Evolutionary conservation across 37 sponge, comb jelly and placozoan genomes (phyloP), one percentile per base, ranked within the genome.

Genomic region (Haliclona indistincta): DNA sequence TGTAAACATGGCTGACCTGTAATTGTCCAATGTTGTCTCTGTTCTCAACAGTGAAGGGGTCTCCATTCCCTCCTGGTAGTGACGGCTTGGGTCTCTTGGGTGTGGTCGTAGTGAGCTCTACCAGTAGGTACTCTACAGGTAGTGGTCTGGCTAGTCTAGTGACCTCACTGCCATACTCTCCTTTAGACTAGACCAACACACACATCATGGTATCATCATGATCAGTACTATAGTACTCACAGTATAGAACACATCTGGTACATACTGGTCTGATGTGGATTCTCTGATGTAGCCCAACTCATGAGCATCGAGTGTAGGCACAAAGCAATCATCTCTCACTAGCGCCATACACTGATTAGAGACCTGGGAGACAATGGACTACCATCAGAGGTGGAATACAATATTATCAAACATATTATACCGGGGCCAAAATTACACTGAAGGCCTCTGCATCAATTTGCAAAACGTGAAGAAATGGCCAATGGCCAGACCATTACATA

Each of bases 171-270:
- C 89, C 89, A 74, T 95, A 91, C 35, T 91, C 92, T 34, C 75
- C 87, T 77, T 92, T 96, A 3, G 71, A 64, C 94, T 93, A 56
- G 25, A 71, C n/a, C 33, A 33, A 47, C 51, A 47, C 51, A 47
- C 51, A 10, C 15, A 17, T 47, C 10, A 47, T 47, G 10, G 15
- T 47, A 47, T 15, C 15, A n/a, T n/a, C n/a, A n/a, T n/a, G n/a
- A n/a, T n/a, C n/a, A n/a, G n/a, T n/a, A n/a, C n/a, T n/a, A n/a
- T n/a, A n/a, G n/a, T n/a, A n/a, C n/a, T n/a, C n/a, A n/a, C n/a
- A n/a, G n/a, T 95, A 54, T 93, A 98, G 71, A 95, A 95, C 22
- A 98, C 99, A 76, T 98, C 99, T 34, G 99, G 96, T 3, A 98
- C 96, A 78, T 92, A 98, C 68, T 92, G 95, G 56, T 89, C 85